Evolutionary conservation across 2,797 vertebrate species (phyloP).

Genomic region (Lagodon rhomboides): DNA sequence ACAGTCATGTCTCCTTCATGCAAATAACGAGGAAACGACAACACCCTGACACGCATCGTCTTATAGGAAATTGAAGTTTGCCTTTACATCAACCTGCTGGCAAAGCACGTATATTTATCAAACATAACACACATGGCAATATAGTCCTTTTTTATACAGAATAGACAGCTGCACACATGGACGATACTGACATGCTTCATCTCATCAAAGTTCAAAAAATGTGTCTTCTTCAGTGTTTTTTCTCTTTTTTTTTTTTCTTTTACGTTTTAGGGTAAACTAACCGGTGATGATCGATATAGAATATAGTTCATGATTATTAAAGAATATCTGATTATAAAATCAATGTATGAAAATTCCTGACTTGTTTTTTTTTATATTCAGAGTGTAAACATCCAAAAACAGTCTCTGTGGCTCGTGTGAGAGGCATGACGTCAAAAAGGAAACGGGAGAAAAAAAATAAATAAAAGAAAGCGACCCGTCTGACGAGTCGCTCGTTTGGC

Average conservation of each 20-base stretch:
- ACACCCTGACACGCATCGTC: constrained; percentile 87
- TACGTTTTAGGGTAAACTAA: constrained; percentile 62
- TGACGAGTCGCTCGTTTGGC: constrained; percentile 63
- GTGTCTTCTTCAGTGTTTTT: constrained; percentile 60
- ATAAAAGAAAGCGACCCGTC: constrained; percentile 44
- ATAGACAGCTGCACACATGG: constrained; percentile 86
- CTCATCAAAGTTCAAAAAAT: constrained; percentile 76
- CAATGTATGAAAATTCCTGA: constrained; percentile 85
- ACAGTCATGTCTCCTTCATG: constrained; percentile 94
- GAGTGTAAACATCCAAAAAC: constrained; percentile 86
- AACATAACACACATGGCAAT: constrained; percentile 88
- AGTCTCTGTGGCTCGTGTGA: constrained; percentile 79
- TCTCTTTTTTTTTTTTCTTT: constrained; percentile 29
- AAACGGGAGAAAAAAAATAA: background rate
- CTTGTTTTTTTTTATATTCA: constrained; percentile 68
- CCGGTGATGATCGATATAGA: constrained; percentile 68
- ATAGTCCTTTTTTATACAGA: constrained; percentile 85
- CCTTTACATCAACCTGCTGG: constrained; percentile 79
- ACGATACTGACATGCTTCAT: constrained; percentile 88
- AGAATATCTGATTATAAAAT: constrained; percentile 82
- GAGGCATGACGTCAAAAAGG: constrained; percentile 63
- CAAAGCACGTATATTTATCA: constrained; percentile 86
- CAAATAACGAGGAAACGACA: constrained; percentile 95
- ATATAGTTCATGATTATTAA: constrained; percentile 75
- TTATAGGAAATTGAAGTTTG: constrained; percentile 80